Evolutionary conservation across 1,140 invertebrate species (phyloP).

Genomic region (Archivesica marissinica): DNA sequence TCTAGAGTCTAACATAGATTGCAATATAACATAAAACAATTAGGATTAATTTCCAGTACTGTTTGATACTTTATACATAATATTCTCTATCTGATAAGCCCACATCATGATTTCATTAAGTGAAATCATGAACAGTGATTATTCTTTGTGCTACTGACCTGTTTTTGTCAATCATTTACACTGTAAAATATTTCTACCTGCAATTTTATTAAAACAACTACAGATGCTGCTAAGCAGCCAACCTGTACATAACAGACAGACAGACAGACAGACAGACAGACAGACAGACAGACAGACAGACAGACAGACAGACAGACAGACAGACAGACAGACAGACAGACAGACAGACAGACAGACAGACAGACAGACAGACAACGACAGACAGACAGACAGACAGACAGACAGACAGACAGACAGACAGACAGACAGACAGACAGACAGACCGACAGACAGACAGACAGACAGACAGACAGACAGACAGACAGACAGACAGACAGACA

Average conservation of each 20-base stretch:
- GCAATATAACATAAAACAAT: too few relatives aligned
- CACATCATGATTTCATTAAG: conserved; percentile 23
- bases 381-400: conserved; percentile 58
- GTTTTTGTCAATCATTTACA: conserved; percentile 10
- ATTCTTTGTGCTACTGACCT: not conserved
- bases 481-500: conserved; percentile 52
- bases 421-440: conserved; percentile 49
- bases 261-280: conserved; percentile 54
- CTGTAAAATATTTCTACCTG: too few relatives aligned
- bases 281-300: conserved; percentile 56
- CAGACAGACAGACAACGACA: too few relatives aligned
- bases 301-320: conserved; percentile 43
- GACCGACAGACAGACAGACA: too few relatives aligned
- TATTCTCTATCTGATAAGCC: conserved; percentile 1
- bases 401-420: conserved; percentile 46
- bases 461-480: conserved; percentile 43
- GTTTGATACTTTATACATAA: not conserved
- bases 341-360: conserved; percentile 49
- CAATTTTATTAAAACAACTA: too few relatives aligned
- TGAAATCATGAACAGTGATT: not conserved
- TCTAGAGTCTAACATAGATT: too few relatives aligned
- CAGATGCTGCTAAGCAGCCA: too few relatives aligned
- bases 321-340: conserved; percentile 42
- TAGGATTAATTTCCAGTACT: conserved; percentile 2
- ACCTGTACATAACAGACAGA: conserved; percentile 49